Evolutionary conservation across 2,113 vertebrate genomes (phyloP).

Genomic region (Malurus cyaneus): DNA sequence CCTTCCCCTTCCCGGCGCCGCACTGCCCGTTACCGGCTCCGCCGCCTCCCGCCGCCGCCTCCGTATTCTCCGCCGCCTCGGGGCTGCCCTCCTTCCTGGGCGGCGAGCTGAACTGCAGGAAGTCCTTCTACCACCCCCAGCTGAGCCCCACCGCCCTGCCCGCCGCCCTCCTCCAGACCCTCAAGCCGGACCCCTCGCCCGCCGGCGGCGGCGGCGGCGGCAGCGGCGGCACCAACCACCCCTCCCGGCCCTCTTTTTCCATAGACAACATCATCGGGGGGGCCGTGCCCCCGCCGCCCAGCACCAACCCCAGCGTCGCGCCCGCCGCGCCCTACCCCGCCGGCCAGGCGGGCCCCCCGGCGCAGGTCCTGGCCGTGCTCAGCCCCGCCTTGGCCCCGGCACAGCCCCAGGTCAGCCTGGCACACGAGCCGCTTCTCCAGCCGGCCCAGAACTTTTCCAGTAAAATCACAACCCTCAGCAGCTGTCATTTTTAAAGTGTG

Average conservation of each 20-base stretch:
- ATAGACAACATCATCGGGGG: slow-evolving; percentile 94
- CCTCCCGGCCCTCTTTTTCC: slow-evolving; percentile 90
- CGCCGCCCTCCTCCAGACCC: slow-evolving; percentile 78
- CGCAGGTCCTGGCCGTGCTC: slow-evolving; percentile 81
- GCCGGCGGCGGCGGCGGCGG: slow-evolving; percentile 35
- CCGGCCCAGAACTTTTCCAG: slow-evolving; percentile 81
- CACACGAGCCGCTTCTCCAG: slow-evolving; percentile 83
- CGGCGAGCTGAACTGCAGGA: slow-evolving; percentile 81
- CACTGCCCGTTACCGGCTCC: slow-evolving; percentile 80
- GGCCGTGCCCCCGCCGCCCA: slow-evolving; percentile 65
- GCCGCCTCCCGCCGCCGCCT: slow-evolving; percentile 76
- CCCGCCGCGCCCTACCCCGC: background rate
- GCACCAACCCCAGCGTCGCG: slow-evolving; percentile 74
- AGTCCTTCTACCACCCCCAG: slow-evolving; percentile 77
- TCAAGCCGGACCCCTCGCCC: slow-evolving; percentile 85
- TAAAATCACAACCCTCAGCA: slow-evolving; percentile 88
- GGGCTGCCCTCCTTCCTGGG: slow-evolving; percentile 86
- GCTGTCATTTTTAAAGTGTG: slow-evolving; percentile 86
- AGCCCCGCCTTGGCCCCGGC: slow-evolving; percentile 88
- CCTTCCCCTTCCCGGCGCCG: slow-evolving; percentile 85
- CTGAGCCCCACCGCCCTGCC: slow-evolving; percentile 73
- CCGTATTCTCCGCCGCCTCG: slow-evolving; percentile 81
- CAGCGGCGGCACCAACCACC: slow-evolving; percentile 30
- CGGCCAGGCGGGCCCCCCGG: too few relatives aligned
- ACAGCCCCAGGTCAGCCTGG: slow-evolving; percentile 85